Conservation (phyloP, 1,140 invertebrate genomes). For the Vollenhovia emeryi region DNA sequence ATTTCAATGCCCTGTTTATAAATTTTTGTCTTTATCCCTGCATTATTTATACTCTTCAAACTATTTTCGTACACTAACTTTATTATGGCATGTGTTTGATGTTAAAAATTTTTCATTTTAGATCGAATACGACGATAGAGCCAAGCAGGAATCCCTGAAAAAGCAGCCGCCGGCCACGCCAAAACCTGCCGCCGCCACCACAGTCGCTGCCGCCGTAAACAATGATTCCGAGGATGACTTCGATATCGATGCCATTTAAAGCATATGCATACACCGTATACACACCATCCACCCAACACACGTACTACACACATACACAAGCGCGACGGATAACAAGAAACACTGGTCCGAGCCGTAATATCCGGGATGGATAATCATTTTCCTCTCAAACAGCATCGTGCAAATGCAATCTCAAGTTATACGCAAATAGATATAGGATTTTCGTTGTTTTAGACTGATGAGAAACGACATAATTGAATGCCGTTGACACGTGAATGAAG, state of each 20-base stretch:
- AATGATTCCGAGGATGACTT: constrained; percentile 91
- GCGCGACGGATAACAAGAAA: constrained; percentile 34
- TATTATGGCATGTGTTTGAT: not conserved
- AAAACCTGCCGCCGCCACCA: constrained; percentile 79
- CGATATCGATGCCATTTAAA: constrained; percentile 97
- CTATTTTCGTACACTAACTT: not conserved
- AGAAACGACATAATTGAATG: constrained; percentile 58
- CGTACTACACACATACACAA: not conserved
- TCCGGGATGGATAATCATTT: constrained; percentile 62
- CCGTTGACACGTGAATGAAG: constrained; percentile 50
- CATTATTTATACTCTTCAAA: not conserved
- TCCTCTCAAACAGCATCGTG: constrained; percentile 52
- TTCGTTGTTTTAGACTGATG: constrained; percentile 72
- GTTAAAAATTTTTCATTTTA: constrained; percentile 77
- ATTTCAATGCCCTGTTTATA: not conserved
- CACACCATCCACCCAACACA: not conserved
- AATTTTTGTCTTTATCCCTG: not conserved
- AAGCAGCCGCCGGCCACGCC: constrained; percentile 85
- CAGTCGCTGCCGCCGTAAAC: constrained; percentile 78
- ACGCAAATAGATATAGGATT: constrained; percentile 69
- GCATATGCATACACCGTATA: constrained; percentile 57
- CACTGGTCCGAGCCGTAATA: constrained; percentile 53
- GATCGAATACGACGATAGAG: constrained; percentile 96
- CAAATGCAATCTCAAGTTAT: constrained; percentile 69
- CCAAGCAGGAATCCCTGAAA: constrained; percentile 89